A percentile compares a stretch with the other conserved stretches of the same genome.
Evolutionary conservation across 2,888 invertebrate genomes (phyloP).

Genomic region (Pseudococcus viburni): DNA sequence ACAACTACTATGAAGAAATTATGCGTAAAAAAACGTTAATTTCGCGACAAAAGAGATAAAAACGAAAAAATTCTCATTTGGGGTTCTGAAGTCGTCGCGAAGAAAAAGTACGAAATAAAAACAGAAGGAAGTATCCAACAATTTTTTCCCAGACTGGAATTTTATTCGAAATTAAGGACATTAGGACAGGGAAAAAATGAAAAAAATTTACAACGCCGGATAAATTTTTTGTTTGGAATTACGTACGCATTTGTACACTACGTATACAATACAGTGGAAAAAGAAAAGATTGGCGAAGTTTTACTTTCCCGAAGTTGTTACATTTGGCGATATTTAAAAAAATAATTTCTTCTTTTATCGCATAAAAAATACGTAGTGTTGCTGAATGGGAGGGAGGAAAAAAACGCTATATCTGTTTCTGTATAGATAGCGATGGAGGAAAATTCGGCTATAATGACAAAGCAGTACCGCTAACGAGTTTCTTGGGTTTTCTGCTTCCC

Average conservation of each 20-base stretch:
- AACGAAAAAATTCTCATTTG: background rate
- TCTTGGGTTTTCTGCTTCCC: background rate
- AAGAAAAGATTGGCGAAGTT: background rate
- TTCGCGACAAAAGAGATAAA: background rate
- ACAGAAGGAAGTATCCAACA: background rate
- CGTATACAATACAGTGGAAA: background rate
- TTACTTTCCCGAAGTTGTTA: constrained; percentile 14
- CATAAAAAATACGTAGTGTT: constrained; percentile 22
- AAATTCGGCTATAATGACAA: constrained; percentile 45
- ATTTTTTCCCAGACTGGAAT: constrained; percentile 5
- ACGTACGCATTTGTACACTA: background rate
- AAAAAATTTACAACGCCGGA: background rate
- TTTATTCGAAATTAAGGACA: background rate
- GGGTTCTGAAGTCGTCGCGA: background rate
- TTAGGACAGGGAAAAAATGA: background rate
- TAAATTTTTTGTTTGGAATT: constrained; percentile 10
- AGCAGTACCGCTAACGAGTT: constrained; percentile 33
- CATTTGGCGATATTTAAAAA: constrained; percentile 24
- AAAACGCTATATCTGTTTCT: constrained; percentile 30
- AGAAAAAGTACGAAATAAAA: background rate
- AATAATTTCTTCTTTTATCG: constrained; percentile 41
- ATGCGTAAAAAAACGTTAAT: no score
- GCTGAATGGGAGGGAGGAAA: background rate
- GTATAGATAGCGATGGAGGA: background rate
- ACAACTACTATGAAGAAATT: no score